Evolutionary conservation across 2,888 invertebrate species (phyloP), one percentile per base, ranked within the genome.

Genomic region (Drosophila subsilvestris): DNA sequence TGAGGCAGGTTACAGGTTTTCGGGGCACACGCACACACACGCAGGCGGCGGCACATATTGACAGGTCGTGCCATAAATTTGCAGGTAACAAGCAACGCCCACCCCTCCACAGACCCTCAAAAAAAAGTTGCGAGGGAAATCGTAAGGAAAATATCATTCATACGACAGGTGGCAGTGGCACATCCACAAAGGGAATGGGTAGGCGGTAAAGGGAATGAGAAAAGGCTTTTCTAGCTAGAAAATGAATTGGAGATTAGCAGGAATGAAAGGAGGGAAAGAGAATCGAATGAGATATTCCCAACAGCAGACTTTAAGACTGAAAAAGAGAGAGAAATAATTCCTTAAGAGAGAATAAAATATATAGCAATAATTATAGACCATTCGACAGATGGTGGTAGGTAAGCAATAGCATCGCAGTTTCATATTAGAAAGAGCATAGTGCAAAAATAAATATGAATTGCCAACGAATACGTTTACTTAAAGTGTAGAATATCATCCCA

Each of bases 41-140:
- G 29, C 32, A 45, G 45, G 17, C 27, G 37, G 53, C 29, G 49
- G 37, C 51, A 55, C 63, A 71, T 80, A 86, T 86, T 83, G 86
- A 86, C 80, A 81, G 83, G 58, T 75, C 22, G 58, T 79, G 71
- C 69, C 80, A 77, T 80, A 82, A 82, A 86, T 80, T 82, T 72
- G 43, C 80, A 80, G 80, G 86, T 80, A 79, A 76, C 74, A 65
- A 54, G 63, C 56, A 22, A 57, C 63, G 54, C 47, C 47, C 51
- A 43, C 32, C 3, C 32, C 20, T 25, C 42, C 18, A 49, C 37
- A 37, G 7, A 3, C 22, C 17, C 17, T 44, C n/a, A 22, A 32
- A 32, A 32, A 58, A 8, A 58, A 37, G 10, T 37, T 37, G 14
- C 37, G 5, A 37, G 37, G 2, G 14, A 37, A 37, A 37, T 37